Percentiles rank a stretch among this genome's conserved stretches.
Evolutionary conservation across 2,797 vertebrate genomes (phyloP).

Genomic region (Anguilla anguilla): DNA sequence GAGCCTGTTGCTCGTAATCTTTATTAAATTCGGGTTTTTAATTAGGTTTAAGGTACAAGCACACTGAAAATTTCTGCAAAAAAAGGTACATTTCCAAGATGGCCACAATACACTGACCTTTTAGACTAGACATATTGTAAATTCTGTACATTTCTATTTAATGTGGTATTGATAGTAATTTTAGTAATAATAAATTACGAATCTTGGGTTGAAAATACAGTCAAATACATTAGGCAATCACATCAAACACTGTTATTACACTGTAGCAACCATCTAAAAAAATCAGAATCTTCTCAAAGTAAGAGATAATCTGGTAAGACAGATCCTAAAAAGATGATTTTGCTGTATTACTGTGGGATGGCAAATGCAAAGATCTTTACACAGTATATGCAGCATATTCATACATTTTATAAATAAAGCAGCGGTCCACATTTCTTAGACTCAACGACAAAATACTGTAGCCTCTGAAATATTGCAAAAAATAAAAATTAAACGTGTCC

Average conservation of each 20-base stretch:
- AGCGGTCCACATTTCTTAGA: constrained; percentile 35
- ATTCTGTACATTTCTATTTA: constrained; percentile 40
- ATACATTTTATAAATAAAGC: constrained; percentile 40
- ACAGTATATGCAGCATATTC: constrained; percentile 33
- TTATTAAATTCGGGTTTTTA: constrained; percentile 48
- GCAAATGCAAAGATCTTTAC: constrained; percentile 38
- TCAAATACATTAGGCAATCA: constrained; percentile 16
- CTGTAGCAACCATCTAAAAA: background rate
- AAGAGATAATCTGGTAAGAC: constrained; percentile 39
- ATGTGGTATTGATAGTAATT: constrained; percentile 34
- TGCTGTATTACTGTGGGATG: constrained; percentile 35
- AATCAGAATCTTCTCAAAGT: background rate
- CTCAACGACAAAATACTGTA: constrained; percentile 34
- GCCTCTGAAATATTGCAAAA: constrained; percentile 26
- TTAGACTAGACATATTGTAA: constrained; percentile 25
- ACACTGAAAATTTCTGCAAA: constrained; percentile 50
- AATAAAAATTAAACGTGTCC: constrained; percentile 8
- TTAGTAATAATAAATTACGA: background rate
- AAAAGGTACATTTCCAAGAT: constrained; percentile 35
- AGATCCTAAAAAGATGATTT: constrained; percentile 23
- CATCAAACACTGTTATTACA: background rate
- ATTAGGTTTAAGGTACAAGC: constrained; percentile 51
- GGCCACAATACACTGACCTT: constrained; percentile 34
- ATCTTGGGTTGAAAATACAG: background rate
- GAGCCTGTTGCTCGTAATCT: constrained; percentile 29